Conservation (phyloP, 2,113 vertebrate genomes). For the Python bivittatus region DNA sequence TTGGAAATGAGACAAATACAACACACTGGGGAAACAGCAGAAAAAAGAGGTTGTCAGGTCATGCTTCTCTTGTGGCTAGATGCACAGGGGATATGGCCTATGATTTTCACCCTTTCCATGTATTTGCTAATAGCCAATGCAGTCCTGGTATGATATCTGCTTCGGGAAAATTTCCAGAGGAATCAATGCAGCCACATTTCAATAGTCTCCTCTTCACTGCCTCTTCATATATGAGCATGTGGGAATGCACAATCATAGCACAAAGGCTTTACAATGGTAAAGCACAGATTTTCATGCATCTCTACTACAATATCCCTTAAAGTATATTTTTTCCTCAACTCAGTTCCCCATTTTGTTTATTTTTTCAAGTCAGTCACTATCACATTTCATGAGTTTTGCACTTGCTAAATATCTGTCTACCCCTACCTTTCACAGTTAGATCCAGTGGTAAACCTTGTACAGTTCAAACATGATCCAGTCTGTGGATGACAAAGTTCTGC, state of each 20-base stretch:
- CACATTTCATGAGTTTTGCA: fast-evolving
- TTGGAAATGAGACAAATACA: too few relatives aligned
- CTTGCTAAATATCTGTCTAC: background rate
- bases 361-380: background rate
- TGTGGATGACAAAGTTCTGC: slow-evolving; percentile 76
- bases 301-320: background rate
- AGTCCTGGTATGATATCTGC: background rate
- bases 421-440: slow-evolving; percentile 78
- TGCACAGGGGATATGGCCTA: too few relatives aligned
- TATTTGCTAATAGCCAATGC: background rate
- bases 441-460: slow-evolving; percentile 74
- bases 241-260: background rate
- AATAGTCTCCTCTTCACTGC: background rate
- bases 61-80: too few relatives aligned
- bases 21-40: too few relatives aligned
- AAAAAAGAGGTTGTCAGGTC: too few relatives aligned
- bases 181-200: background rate
- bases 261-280: background rate
- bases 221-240: too few relatives aligned
- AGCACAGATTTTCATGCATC: too few relatives aligned
- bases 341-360: background rate
- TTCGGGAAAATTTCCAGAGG: background rate
- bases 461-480: slow-evolving; percentile 76
- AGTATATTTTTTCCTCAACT: background rate
- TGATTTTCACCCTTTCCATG: too few relatives aligned